Evolutionary conservation across 2,797 vertebrate genomes (phyloP), one percentile per base, ranked within the genome.

Genomic region (Karalla daura): DNA sequence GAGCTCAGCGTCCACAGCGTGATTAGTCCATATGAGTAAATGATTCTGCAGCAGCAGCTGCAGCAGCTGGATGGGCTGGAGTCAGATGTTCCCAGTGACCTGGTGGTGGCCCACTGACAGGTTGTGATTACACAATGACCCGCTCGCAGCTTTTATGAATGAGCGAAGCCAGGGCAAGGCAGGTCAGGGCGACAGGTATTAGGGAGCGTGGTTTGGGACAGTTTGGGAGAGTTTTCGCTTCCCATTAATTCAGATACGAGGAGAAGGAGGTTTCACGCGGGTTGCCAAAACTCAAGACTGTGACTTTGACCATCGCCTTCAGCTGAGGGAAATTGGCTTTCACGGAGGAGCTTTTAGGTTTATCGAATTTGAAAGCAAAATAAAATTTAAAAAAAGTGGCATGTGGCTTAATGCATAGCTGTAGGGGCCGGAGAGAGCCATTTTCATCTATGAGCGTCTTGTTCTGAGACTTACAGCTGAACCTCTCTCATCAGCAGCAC

Each of bases 271-370:
- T 51, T 13, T 37, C n/a, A 41, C 52, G 32, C 56, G 62, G 78
- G 49, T 64, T 63, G 39, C 44, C 44, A 78, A 39, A n/a, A 82
- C 75, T 59, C 10, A 20, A 67, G 25, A 66, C 50, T 51, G 67
- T 15, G 58, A 63, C 80, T 76, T 73, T 79, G 59, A 51, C 71
- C 56, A 13, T 49, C 30, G 74, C 81, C 72, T 33, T 45, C 33
- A 77, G 84, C 72, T 50, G 46, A 62, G 32, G 44, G 45, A 76
- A 86, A 87, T 18, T 59, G 67, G 63, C 66, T 84, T 87, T 84
- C 70, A 87, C 71, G 64, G 70, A 50, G 35, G 10, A 77, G 70
- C 32, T 41, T 80, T 85, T 61, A 61, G 58, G 55, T 70, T 81
- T 74, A 74, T 83, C 51, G 63, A 63, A 68, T 75, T 76, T 69